These are phyloP conservation scores for Monodelphis domestica DNA, from an alignment of 2,797 vertebrate species.

Conservation along the genomic window DNA sequence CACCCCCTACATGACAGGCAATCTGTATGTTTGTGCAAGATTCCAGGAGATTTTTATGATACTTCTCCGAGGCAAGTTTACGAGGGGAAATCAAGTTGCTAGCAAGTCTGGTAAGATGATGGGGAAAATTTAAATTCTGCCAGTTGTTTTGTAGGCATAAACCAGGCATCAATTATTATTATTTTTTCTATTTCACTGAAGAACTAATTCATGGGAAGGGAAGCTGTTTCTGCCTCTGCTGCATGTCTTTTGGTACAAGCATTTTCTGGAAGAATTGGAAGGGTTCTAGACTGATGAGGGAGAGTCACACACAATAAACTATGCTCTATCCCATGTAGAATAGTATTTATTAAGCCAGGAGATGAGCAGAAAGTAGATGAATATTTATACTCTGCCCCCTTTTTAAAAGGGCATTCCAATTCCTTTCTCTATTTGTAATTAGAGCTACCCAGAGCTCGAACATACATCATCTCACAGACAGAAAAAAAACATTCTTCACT, in stretches of 20 bases:
- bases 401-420: conserved; percentile 12
- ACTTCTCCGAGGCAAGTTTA: conserved; percentile 53
- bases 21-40: conserved; percentile 52
- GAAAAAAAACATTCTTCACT: neutral
- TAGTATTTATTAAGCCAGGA: conserved; percentile 33
- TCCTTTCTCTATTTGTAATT: conserved; percentile 28
- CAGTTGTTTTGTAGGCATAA: conserved; percentile 47
- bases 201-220: conserved; percentile 27
- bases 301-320: neutral
- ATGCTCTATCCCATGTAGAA: fast-evolving
- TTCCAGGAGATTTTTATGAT: conserved; percentile 50
- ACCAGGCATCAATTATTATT: conserved; percentile 29
- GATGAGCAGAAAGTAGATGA: neutral
- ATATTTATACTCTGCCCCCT: conserved; percentile 9
- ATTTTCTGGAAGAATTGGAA: neutral
- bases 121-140: conserved; percentile 52
- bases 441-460: neutral
- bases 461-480: neutral
- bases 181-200: conserved; percentile 53
- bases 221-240: neutral
- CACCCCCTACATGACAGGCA: conserved; percentile 41
- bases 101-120: conserved; percentile 33
- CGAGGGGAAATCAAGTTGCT: conserved; percentile 57
- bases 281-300: fast-evolving
- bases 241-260: neutral